Conservation (phyloP, 1,140 invertebrate species). For the Scaptomyza hsui region DNA sequence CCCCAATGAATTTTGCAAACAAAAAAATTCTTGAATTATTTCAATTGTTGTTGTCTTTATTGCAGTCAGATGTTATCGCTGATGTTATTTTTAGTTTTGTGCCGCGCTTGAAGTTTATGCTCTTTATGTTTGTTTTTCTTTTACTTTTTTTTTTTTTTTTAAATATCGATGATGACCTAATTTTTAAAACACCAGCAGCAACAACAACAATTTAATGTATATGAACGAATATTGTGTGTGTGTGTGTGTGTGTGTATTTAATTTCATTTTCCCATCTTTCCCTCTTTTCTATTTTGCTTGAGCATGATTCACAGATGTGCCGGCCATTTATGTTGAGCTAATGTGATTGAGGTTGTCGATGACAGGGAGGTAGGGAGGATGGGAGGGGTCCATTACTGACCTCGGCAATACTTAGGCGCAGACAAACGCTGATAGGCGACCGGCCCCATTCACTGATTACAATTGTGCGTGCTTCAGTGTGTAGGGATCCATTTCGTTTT, state of each 20-base stretch:
- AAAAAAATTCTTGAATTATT: constrained; percentile 16
- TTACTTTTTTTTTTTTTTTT: constrained; percentile 1
- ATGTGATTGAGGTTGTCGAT: neutral
- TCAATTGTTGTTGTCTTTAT: constrained; percentile 3
- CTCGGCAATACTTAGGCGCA: constrained; percentile 61
- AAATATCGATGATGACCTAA: constrained; percentile 65
- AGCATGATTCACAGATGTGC: constrained; percentile 52
- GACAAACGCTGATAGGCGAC: constrained; percentile 21
- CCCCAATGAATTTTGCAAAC: constrained; percentile 19
- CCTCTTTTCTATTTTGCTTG: constrained; percentile 29
- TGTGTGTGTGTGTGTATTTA: constrained; percentile 34
- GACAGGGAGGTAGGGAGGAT: too few relatives aligned
- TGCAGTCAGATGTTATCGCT: constrained; percentile 36
- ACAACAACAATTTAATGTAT: constrained; percentile 25
- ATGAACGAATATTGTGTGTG: constrained; percentile 17
- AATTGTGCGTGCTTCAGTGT: constrained; percentile 48
- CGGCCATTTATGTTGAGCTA: constrained; percentile 2
- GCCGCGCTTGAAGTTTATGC: constrained; percentile 44
- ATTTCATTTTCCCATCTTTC: constrained; percentile 23
- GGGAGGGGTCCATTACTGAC: constrained; percentile 57
- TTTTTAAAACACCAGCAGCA: constrained; percentile 35
- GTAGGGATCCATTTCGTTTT: constrained; percentile 43
- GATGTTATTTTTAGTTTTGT: constrained; percentile 35
- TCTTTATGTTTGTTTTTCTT: constrained; percentile 8
- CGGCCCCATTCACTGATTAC: constrained; percentile 47